phyloP scores from a whole-genome alignment of 2,797 vertebrate species.

The Anguilla obscura region DNA sequence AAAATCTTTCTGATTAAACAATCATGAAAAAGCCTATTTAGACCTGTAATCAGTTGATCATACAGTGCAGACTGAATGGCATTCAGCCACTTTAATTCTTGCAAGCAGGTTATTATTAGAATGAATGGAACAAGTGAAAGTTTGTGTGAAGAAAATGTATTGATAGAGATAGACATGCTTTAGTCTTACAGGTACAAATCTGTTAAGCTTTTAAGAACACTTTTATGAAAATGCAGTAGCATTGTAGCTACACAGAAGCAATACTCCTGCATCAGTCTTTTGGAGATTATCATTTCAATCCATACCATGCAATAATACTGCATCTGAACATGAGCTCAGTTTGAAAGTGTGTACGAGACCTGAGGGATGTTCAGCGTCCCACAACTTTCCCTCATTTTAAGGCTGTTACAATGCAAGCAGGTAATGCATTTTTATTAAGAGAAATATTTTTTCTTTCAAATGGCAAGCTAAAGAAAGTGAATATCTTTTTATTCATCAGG shows the following conservation, averaged over 20 bases:
- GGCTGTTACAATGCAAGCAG: background rate
- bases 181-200: background rate
- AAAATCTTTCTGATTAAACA: background rate
- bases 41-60: too few species aligned
- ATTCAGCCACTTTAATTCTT: background rate
- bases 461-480: background rate
- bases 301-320: background rate
- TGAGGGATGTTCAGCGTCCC: background rate
- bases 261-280: background rate
- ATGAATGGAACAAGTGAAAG: background rate
- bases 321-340: background rate
- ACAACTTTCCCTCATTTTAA: background rate
- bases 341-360: background rate
- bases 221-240: background rate
- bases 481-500: background rate
- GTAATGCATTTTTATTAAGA: background rate
- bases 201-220: background rate
- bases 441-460: background rate
- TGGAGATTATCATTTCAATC: background rate
- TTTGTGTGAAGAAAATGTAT: background rate
- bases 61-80: background rate
- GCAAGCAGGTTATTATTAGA: background rate
- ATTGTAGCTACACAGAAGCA: background rate
- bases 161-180: background rate
- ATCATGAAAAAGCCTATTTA: background rate